Percentiles rank a stretch among this genome's conserved stretches.
phyloP scores from a whole-genome alignment of 2,888 invertebrate genomes.

The Tuberolachnus salignus region DNA sequence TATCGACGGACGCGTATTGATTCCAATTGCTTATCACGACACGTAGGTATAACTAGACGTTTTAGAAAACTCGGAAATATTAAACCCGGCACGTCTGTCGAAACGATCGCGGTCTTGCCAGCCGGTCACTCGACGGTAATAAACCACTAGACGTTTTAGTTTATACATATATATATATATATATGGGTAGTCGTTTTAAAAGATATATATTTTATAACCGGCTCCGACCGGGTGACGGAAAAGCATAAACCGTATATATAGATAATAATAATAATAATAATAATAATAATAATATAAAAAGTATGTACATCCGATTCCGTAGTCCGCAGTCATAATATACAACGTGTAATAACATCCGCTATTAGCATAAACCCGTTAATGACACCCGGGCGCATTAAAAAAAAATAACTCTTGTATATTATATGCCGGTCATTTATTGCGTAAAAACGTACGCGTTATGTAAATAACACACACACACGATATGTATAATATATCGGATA shows the following conservation, averaged over 20 bases:
- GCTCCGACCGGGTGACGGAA: not conserved
- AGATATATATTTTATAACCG: not conserved
- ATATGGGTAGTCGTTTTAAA: no score
- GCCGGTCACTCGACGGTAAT: no score
- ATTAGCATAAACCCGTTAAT: constrained; percentile 42
- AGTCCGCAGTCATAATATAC: not conserved
- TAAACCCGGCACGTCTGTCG: no score
- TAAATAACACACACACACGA: not conserved
- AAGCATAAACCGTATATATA: not conserved
- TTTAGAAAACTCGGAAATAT: no score
- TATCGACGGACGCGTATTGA: no score
- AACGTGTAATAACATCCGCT: constrained; percentile 5
- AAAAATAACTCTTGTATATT: not conserved
- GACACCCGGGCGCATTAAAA: not conserved
- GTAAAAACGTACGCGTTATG: not conserved
- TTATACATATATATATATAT: no score
- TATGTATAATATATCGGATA: not conserved
- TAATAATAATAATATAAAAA: not conserved
- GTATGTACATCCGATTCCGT: not conserved
- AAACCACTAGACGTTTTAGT: no score
- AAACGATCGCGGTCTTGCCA: no score
- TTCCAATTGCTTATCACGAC: no score
- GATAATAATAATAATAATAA: not conserved
- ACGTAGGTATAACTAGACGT: no score
- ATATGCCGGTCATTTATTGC: not conserved